Evolutionary conservation across 2,797 vertebrate genomes (phyloP).

Genomic region (Ibycter americanus): DNA sequence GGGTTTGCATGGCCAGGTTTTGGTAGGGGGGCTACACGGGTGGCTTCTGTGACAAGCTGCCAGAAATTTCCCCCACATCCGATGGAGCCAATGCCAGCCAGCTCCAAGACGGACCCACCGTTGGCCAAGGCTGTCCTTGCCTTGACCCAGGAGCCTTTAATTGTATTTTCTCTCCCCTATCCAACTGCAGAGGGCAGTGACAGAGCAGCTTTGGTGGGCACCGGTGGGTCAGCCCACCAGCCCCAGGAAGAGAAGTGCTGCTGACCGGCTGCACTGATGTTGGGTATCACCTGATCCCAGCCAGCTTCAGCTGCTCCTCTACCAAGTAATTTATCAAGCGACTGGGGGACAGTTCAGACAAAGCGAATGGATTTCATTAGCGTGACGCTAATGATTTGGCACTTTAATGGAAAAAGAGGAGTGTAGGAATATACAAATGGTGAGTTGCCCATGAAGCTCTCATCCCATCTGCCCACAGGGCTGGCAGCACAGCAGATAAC

Average conservation of each 20-base stretch:
- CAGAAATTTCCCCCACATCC: too few species aligned
- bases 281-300: neutral
- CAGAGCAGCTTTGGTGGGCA: too few species aligned
- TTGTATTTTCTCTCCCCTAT: too few species aligned
- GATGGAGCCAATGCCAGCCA: too few species aligned
- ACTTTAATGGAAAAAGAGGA: neutral
- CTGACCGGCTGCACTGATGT: neutral
- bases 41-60: too few species aligned
- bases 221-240: too few species aligned
- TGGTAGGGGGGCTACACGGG: too few species aligned
- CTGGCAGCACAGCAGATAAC: rapidly evolving
- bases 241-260: neutral
- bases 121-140: too few species aligned
- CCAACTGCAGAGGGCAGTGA: too few species aligned
- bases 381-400: rapidly evolving
- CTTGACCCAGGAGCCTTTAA: too few species aligned
- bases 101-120: too few species aligned
- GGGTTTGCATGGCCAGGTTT: too few species aligned
- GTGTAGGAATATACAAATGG: neutral
- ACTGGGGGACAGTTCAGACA: neutral
- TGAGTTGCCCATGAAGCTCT: neutral
- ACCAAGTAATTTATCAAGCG: neutral
- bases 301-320: neutral
- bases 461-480: neutral
- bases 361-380: neutral